Evolutionary conservation across 2,797 vertebrate genomes (phyloP), one percentile per base, ranked within the genome.

Genomic region (Bryconaethiops microstoma): DNA sequence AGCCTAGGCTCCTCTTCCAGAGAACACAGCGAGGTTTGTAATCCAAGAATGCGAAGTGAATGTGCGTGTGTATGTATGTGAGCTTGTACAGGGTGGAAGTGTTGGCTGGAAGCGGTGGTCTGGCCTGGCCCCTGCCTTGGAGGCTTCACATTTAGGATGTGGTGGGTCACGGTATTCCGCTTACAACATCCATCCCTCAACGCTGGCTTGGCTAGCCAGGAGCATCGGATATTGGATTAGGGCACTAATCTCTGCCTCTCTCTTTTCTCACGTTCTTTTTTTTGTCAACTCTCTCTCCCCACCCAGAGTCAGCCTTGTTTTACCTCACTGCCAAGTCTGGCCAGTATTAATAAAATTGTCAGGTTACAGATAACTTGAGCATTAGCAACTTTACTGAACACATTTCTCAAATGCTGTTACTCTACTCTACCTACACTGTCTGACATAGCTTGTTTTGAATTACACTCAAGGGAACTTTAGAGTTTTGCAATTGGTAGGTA

Each of bases 181-280:
- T 90, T 88, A 87, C 82, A 42, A 83, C 80, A 87, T 67, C 79
- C 79, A 87, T 90, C 88, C 83, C 87, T 91, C 84, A 86, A 84
- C 90, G 88, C 84, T 73, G 75, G 78, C 83, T 86, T 85, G 76
- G 81, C 82, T 85, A 48, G 88, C 87, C 88, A 89, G 88, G 83
- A 88, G 87, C 88, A 87, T 89, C 85, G 86, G 87, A 89, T 92
- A 90, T 89, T 90, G 87, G 89, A 91, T 92, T 89, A 91, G 89
- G 83, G 84, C 85, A 85, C 84, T 91, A 91, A 90, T 91, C 87
- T 87, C 84, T 85, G 85, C 69, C 87, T 88, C 64, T 12, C 86
- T 86, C 84, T 89, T 73, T 59, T 89, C 90, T 91, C 88, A 87
- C 87, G 86, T 86, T 83, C 90, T 87, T 68, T 74, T 76, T 84